These are phyloP conservation scores for Osmoderma eremita DNA, from an alignment of 2,888 invertebrate species.

Conservation along the genomic window DNA sequence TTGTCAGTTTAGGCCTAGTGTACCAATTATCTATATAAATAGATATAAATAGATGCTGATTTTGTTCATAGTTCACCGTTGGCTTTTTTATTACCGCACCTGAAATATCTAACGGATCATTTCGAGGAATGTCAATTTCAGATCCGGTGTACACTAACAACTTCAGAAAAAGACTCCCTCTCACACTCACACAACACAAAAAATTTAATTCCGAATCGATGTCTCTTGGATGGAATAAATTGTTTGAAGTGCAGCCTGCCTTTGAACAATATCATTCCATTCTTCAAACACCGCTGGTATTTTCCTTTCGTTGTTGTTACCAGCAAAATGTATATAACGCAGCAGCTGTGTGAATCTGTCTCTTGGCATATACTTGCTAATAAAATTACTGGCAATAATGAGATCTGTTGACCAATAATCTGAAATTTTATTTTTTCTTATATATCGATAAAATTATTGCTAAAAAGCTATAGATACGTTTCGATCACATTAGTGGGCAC, in stretches of 20 bases:
- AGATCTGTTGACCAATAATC: no score
- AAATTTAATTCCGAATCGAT: neutral
- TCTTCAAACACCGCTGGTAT: no score
- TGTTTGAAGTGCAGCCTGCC: neutral
- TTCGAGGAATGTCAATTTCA: neutral
- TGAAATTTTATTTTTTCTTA: no score
- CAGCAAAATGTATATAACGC: no score
- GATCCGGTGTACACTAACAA: neutral
- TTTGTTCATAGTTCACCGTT: no score
- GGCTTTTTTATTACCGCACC: neutral
- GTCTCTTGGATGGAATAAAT: neutral
- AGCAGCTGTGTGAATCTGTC: no score
- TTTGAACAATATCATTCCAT: neutral
- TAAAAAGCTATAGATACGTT: no score
- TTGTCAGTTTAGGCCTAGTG: neutral
- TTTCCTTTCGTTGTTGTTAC: no score
- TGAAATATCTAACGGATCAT: neutral
- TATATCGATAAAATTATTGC: no score
- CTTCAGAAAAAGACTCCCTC: neutral
- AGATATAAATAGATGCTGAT: neutral
- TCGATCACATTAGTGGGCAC: no score
- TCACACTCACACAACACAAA: neutral
- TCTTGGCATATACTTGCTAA: no score
- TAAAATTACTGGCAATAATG: no score
- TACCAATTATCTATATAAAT: neutral